Conservation (phyloP, 2,797 vertebrate genomes). For the Cygnus olor region DNA sequence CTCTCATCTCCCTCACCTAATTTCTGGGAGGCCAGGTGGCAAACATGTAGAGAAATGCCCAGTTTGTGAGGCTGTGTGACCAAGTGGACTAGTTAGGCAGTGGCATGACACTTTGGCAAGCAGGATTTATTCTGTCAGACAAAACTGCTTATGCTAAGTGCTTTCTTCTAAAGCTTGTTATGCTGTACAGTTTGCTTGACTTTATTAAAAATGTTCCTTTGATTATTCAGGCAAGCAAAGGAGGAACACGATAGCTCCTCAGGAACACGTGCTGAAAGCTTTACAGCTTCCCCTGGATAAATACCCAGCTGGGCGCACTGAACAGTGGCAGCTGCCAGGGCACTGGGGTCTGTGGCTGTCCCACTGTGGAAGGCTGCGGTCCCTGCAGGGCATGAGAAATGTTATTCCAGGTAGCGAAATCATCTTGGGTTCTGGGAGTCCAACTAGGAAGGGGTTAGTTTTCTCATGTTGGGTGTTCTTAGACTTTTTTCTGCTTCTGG, state of each 20-base stretch:
- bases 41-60: not conserved
- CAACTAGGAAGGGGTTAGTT: not conserved
- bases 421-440: not conserved
- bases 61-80: not conserved
- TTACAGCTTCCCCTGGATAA: not conserved
- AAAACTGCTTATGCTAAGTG: not conserved
- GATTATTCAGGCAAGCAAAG: not conserved
- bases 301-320: not conserved
- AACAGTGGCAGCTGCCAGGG: not conserved
- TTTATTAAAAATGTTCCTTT: not conserved
- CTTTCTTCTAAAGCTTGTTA: not conserved
- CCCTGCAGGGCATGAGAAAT: not conserved
- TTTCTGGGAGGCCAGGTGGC: not conserved
- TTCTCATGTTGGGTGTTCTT: accelerated
- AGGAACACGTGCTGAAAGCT: not conserved
- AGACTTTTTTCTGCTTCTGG: not conserved
- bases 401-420: not conserved
- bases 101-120: not conserved
- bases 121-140: not conserved
- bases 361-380: not conserved
- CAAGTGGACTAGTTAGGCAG: not conserved
- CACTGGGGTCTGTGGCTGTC: accelerated
- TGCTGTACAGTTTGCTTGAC: not conserved
- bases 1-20: not conserved
- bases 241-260: not conserved